Conservation (phyloP, 1,140 invertebrate genomes). For the Branchinecta lynchi region DNA sequence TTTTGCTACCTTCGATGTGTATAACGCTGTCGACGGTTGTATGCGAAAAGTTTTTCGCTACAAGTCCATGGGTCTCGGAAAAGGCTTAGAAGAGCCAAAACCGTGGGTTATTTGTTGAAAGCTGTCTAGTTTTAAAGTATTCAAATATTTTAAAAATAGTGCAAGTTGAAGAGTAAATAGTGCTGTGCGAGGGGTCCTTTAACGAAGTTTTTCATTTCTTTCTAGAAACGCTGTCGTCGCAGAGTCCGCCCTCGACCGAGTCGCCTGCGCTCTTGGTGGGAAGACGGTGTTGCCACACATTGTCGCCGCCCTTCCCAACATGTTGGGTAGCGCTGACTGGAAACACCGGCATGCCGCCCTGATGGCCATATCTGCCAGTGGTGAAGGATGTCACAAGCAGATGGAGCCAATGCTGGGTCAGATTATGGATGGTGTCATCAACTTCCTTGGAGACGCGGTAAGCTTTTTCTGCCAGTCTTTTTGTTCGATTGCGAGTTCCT, state of each 20-base stretch:
- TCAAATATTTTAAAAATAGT: too few species aligned
- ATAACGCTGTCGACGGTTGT: too few species aligned
- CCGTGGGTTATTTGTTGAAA: too few species aligned
- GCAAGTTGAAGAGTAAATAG: too few species aligned
- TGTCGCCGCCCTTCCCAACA: slow-evolving; percentile 61
- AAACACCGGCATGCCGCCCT: slow-evolving; percentile 81
- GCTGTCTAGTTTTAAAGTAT: too few species aligned
- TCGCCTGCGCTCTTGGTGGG: slow-evolving; percentile 88
- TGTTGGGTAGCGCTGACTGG: slow-evolving; percentile 72
- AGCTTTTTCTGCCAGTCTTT: slow-evolving; percentile 25
- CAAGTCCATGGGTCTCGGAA: too few species aligned
- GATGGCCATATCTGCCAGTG: slow-evolving; percentile 95
- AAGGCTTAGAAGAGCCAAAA: too few species aligned
- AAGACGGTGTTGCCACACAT: slow-evolving; percentile 86
- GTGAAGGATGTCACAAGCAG: slow-evolving; percentile 94
- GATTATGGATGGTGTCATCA: slow-evolving; percentile 76
- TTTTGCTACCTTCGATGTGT: too few species aligned
- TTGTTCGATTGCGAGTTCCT: background rate
- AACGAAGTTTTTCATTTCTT: slow-evolving; percentile 18
- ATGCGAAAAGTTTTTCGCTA: too few species aligned
- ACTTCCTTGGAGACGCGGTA: slow-evolving; percentile 71
- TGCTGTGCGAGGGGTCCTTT: too few species aligned
- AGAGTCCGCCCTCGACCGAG: slow-evolving; percentile 85
- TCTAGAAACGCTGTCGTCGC: slow-evolving; percentile 79
- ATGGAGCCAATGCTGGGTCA: slow-evolving; percentile 85